Conservation (phyloP, 2,797 vertebrate species). For the Sebastes kiyomatsui region DNA sequence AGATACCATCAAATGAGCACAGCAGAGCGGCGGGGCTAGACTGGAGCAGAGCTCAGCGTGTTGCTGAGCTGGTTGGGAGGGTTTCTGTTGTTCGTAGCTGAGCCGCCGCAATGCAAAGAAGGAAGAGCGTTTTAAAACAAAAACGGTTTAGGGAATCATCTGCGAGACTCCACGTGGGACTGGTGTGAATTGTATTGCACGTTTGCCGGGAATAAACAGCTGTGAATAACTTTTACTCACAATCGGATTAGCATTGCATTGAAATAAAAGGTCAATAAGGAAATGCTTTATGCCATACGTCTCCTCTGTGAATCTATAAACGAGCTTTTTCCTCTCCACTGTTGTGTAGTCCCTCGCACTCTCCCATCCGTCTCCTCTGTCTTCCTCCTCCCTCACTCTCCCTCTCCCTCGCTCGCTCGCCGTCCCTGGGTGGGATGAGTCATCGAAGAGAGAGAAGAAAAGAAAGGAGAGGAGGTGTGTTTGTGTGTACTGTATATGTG, state of each 20-base stretch:
- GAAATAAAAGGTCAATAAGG: conserved; percentile 63
- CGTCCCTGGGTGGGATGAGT: conserved; percentile 80
- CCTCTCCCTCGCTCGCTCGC: conserved; percentile 38
- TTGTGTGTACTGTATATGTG: conserved; percentile 33
- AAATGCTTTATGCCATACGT: conserved; percentile 41
- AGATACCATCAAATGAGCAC: conserved; percentile 56
- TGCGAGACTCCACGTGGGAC: conserved; percentile 4
- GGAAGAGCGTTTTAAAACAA: conserved; percentile 4
- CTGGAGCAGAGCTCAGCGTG: conserved; percentile 47
- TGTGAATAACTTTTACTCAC: conserved; percentile 39
- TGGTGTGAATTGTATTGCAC: neutral
- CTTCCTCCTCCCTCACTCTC: conserved; percentile 37
- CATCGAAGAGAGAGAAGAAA: conserved; percentile 72
- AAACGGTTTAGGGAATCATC: conserved; percentile 10
- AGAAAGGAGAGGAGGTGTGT: conserved; percentile 63
- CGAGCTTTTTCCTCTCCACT: conserved; percentile 21
- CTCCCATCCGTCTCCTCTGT: conserved; percentile 41
- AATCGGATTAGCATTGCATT: conserved; percentile 41
- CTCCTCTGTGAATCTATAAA: conserved; percentile 43
- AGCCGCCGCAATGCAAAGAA: neutral
- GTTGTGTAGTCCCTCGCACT: conserved; percentile 44
- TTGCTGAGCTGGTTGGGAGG: conserved; percentile 17
- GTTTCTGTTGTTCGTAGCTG: conserved; percentile 7
- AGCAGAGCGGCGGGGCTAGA: conserved; percentile 35
- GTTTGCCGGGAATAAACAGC: conserved; percentile 32